A percentile compares a stretch with the other conserved stretches of the same genome.
These are phyloP conservation scores for Daphoenositta chrysoptera DNA, from an alignment of 2,113 vertebrate species.

Conservation along the genomic window DNA sequence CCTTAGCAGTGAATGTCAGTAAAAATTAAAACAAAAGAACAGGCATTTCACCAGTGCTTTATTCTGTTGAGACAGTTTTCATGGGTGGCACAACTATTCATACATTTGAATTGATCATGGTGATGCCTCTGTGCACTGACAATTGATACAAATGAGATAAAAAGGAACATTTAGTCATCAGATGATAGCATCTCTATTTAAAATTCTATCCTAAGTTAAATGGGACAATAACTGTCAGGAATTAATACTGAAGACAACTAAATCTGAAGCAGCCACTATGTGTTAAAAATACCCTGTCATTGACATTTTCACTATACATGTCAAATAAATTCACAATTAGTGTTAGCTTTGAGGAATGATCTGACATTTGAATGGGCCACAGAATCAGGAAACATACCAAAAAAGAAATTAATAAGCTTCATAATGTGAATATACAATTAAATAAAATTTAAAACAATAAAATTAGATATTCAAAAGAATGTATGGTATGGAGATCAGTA, in stretches of 20 bases:
- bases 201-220: conserved; percentile 16
- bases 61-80: background rate
- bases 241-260: background rate
- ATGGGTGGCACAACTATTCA: background rate
- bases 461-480: background rate
- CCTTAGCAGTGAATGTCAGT: background rate
- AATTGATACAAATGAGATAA: conserved; percentile 8
- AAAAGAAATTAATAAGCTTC: background rate
- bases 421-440: background rate
- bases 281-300: conserved; percentile 7
- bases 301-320: background rate
- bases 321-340: background rate
- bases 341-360: background rate
- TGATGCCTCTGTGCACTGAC: background rate
- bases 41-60: background rate
- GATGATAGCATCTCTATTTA: background rate
- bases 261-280: background rate
- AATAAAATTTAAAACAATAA: background rate
- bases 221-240: conserved; percentile 7
- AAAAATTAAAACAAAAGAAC: background rate
- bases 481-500: background rate
- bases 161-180: conserved; percentile 17
- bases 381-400: background rate
- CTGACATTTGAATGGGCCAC: background rate
- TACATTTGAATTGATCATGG: background rate